Percentiles rank a stretch among this genome's conserved stretches.
These are phyloP conservation scores for Autographa pulchrina DNA, from an alignment of 2,888 invertebrate genomes.

Conservation along the genomic window DNA sequence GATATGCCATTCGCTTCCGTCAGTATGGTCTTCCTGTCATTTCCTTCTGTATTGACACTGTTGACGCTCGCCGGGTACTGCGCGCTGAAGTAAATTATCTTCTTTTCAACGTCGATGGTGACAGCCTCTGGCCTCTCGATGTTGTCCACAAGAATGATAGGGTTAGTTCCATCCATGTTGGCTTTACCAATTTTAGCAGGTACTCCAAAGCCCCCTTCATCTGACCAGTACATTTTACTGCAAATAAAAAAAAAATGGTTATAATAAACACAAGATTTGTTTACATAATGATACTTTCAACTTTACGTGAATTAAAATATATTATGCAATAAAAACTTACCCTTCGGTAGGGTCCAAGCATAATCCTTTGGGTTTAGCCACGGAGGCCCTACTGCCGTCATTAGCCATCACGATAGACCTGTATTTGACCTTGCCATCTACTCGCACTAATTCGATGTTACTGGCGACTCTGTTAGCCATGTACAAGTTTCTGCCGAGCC, in stretches of 20 bases:
- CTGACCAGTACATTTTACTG: conserved; percentile 98
- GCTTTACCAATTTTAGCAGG: conserved; percentile 96
- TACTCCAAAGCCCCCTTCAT: conserved; percentile 97
- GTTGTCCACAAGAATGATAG: conserved; percentile 92
- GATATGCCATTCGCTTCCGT: conserved; percentile 92
- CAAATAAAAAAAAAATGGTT: conserved; percentile 48
- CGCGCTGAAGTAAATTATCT: conserved; percentile 96
- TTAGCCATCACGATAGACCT: conserved; percentile 96
- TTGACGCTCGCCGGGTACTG: conserved; percentile 92
- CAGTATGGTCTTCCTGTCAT: conserved; percentile 91
- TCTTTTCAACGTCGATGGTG: conserved; percentile 94
- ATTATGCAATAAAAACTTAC: conserved; percentile 75
- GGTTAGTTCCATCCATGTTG: conserved; percentile 97
- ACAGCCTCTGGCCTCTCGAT: conserved; percentile 95
- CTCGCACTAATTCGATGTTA: conserved; percentile 96
- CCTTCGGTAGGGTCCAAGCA: conserved; percentile 98
- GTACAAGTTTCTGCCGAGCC: conserved; percentile 98
- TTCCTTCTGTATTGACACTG: conserved; percentile 93
- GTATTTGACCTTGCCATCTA: conserved; percentile 95
- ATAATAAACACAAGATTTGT: neutral
- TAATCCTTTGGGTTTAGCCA: conserved; percentile 96
- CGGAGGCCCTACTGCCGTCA: conserved; percentile 95
- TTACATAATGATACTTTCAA: neutral
- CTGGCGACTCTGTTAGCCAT: conserved; percentile 97
- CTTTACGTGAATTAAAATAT: neutral